phyloP scores from a whole-genome alignment of 2,113 vertebrate species.

The Microtus richardsoni region DNA sequence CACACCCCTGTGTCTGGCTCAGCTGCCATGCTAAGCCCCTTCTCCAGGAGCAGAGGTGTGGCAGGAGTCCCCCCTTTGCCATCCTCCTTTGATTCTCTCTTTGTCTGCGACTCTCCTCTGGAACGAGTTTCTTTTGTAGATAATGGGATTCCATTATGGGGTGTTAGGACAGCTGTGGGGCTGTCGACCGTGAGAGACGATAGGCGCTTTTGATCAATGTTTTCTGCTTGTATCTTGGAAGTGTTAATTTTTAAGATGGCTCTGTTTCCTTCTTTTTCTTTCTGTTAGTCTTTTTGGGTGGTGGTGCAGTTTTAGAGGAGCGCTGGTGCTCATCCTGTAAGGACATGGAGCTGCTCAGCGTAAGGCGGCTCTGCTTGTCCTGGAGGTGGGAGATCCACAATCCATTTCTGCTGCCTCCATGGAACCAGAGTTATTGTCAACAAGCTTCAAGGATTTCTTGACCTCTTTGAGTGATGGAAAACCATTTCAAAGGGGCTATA shows the following conservation, averaged over 20 bases:
- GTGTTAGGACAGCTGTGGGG: conserved; percentile 28
- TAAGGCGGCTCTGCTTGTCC: background rate
- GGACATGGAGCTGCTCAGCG: background rate
- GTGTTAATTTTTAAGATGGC: conserved; percentile 73
- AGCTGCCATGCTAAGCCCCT: background rate
- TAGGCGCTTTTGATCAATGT: conserved; percentile 71
- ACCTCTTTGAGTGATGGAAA: background rate
- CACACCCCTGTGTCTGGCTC: background rate
- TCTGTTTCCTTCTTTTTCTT: conserved; percentile 21
- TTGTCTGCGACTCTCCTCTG: conserved; percentile 55
- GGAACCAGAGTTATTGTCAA: no score
- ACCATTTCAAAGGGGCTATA: background rate
- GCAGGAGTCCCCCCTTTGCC: background rate
- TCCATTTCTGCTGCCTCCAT: background rate
- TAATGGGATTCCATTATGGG: conserved; percentile 74
- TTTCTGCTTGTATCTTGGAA: conserved; percentile 67
- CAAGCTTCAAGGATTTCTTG: background rate
- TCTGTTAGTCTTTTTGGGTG: conserved; percentile 50
- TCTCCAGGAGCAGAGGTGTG: conserved; percentile 16
- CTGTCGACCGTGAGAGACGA: conserved; percentile 60
- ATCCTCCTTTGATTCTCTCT: conserved; percentile 26
- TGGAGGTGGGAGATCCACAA: background rate
- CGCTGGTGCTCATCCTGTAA: background rate
- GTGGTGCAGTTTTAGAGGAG: background rate
- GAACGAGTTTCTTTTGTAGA: conserved; percentile 65